Evolutionary conservation across 64 coral and sea anemone genomes (phyloP), one percentile per base, ranked within the genome.

Genomic region (Montipora sp.): DNA sequence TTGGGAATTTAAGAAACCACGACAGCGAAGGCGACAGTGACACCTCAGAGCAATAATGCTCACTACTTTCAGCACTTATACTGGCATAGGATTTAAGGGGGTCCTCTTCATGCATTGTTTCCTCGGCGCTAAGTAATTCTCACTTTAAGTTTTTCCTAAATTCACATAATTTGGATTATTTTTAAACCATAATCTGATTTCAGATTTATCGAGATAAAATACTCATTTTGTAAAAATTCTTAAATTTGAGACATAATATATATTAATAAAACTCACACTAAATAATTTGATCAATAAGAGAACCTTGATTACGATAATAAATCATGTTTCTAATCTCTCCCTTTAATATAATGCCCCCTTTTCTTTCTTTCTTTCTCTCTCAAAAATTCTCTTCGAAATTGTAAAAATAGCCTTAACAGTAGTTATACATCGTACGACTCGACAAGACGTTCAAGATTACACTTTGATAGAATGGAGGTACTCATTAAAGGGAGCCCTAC

Each of bases 101-200:
- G 36, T 36, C 36, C 36, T 36, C 36, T 36, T 36, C 36, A 36
- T 0, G 36, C 36, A 36, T 2, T 36, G 36, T 36, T 36, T 4
- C 8, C 23, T 3, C 36, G 36, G 36, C 36, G 45, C 8, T 46
- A 9, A 12, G 73, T 16, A 75, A 14, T 75, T 49, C 47, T 51
- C 18, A 5, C 44, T 50, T 14, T 5, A 49, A 49, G 5, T 2
- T 78, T 14, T 9, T 74, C 7, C 3, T 16, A 49, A 78, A 14
- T 16, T 78, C 46, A 8, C 11, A 48, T 36, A 78, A 48, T 78
- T 49, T 71, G 7, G 79, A 51, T 72, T 19, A 71, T 72, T 72
- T 85, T 85, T 71, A 85, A 63, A 63, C n/a, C 47, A 59, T 71
- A 71, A 70, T 48, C 36, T 50, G 46, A 49, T 85, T 20, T 70